phyloP scores from a whole-genome alignment of 2,797 vertebrate species.

The Antennarius maculatus region DNA sequence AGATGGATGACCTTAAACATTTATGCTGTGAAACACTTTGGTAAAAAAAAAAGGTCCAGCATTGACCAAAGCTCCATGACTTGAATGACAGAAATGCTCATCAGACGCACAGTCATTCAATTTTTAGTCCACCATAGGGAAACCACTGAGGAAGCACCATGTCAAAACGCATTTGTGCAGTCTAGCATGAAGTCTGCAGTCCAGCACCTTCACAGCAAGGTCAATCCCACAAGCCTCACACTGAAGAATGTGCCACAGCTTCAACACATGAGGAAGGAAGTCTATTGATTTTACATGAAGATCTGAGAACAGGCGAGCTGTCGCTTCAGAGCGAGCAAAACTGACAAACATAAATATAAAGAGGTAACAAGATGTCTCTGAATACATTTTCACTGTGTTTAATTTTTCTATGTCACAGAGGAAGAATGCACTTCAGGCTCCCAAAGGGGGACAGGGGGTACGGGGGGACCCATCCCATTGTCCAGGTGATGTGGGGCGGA shows the following conservation, averaged over 20 bases:
- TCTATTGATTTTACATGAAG: neutral
- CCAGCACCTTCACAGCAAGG: conserved; percentile 48
- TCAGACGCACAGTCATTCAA: conserved; percentile 39
- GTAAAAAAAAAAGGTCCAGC: neutral
- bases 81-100: conserved; percentile 34
- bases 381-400: conserved; percentile 3
- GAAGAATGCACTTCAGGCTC: conserved; percentile 15
- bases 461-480: conserved; percentile 72
- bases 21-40: neutral
- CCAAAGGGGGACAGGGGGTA: conserved; percentile 17
- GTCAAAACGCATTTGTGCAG: conserved; percentile 68
- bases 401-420: conserved; percentile 15
- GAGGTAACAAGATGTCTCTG: neutral
- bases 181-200: conserved; percentile 49
- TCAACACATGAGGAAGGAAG: neutral
- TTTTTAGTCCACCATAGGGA: conserved; percentile 53
- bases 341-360: neutral
- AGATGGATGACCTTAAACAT: neutral
- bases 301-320: neutral
- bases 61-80: conserved; percentile 3
- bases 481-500: conserved; percentile 81
- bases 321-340: neutral
- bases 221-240: conserved; percentile 44
- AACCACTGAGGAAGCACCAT: conserved; percentile 52
- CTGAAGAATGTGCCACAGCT: conserved; percentile 9